Conservation (phyloP, 2,888 invertebrate species). For the Drosophila fungiperda region DNA sequence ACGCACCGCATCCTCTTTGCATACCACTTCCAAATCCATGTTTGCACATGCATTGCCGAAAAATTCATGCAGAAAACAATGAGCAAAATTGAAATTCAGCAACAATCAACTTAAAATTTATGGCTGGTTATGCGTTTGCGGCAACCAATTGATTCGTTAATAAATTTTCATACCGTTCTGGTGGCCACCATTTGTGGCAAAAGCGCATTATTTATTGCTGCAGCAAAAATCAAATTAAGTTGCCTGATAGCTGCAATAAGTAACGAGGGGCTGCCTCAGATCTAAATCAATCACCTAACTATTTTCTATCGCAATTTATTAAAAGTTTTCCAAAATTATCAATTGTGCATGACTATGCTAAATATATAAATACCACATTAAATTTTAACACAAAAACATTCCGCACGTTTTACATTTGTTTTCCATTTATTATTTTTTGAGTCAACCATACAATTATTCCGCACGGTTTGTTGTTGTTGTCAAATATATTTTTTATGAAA, state of each 20-base stretch:
- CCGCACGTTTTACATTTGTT: conserved; percentile 36
- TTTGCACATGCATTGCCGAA: conserved; percentile 12
- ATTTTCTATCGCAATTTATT: conserved; percentile 22
- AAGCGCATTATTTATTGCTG: conserved; percentile 12
- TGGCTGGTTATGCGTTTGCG: conserved; percentile 42
- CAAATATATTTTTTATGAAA: conserved; percentile 45
- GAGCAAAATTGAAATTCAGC: conserved; percentile 23
- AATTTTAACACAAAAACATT: conserved; percentile 37
- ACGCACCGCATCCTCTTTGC: background rate
- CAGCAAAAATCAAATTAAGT: conserved; percentile 51
- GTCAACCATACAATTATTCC: conserved; percentile 41
- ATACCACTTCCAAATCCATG: background rate
- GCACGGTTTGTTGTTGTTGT: conserved; percentile 45
- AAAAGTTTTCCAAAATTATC: conserved; percentile 12
- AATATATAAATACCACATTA: conserved; percentile 28
- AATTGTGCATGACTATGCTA: conserved; percentile 37
- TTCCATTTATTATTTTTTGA: conserved; percentile 12
- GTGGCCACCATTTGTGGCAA: conserved; percentile 7
- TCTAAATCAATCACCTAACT: conserved; percentile 71
- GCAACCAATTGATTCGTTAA: conserved; percentile 57
- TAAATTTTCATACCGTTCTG: conserved; percentile 57
- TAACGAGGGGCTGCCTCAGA: background rate
- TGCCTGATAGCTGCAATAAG: background rate
- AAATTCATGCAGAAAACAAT: conserved; percentile 26
- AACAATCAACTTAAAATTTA: conserved; percentile 34